These are phyloP conservation scores for Rallus crepitans DNA, from an alignment of 2,797 vertebrate genomes.

Conservation along the genomic window DNA sequence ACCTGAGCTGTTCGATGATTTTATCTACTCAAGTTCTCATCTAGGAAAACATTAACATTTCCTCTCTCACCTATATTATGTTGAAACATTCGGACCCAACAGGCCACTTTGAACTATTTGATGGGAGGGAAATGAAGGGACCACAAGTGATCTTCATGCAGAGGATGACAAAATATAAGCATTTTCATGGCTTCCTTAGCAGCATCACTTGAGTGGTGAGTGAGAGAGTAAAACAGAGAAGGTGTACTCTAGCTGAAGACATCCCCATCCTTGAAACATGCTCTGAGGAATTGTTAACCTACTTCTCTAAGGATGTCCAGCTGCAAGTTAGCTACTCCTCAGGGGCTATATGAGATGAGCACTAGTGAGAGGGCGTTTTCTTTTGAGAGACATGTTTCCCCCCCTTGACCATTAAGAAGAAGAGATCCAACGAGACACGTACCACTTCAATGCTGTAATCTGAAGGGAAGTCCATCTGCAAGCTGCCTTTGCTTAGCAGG, in stretches of 20 bases:
- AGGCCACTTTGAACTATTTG: not conserved
- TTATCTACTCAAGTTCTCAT: not conserved
- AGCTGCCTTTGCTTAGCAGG: not conserved
- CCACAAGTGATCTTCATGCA: rapidly evolving
- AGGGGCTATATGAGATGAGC: not conserved
- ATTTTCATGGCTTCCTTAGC: not conserved
- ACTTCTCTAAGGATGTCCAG: not conserved
- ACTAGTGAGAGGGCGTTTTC: not conserved
- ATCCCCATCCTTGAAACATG: not conserved
- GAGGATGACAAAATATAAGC: not conserved
- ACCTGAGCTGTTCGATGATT: not conserved
- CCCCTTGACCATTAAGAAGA: not conserved
- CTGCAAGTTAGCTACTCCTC: not conserved
- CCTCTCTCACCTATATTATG: not conserved
- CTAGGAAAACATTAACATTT: not conserved
- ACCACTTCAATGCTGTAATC: not conserved
- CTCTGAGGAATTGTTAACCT: not conserved
- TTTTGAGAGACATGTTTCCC: not conserved
- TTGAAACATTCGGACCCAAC: not conserved
- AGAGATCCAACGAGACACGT: not conserved
- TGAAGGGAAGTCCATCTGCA: not conserved
- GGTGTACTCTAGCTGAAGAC: not conserved
- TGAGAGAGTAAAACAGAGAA: not conserved
- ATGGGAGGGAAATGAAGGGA: not conserved
- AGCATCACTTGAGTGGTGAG: not conserved